Evolutionary conservation across 2,888 invertebrate species (phyloP), one percentile per base, ranked within the genome.

Genomic region (Omphaloscelis lunosa): DNA sequence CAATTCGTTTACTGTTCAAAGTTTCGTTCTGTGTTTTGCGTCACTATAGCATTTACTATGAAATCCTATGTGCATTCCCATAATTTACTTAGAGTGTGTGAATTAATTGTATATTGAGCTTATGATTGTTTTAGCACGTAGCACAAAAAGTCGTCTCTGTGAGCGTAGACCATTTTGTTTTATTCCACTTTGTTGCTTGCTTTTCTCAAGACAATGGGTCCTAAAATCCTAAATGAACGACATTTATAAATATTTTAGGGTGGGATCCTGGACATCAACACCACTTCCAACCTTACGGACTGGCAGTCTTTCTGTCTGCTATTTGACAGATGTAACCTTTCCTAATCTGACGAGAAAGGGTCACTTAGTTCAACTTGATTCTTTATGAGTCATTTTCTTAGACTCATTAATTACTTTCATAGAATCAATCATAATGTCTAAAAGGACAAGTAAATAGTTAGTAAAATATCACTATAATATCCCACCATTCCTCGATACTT

Each of bases 381-480:
- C 15, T 51, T 41, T 27, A 69, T 48, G 29, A 29, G 29, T 59
- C 12, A 23, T 70, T 48, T 67, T 23, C 56, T 12, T 68, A 61
- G 23, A 62, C 12, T 68, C 72, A 73, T 71, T 68, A 73, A 77
- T 78, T 72, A 86, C 80, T 83, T 86, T 79, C 82, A 34, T 79
- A 41, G 45, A 86, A 88, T 82, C 82, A 88, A 88, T 88, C 84
- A 88, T 80, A 82, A 71, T 78, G 76, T 80, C 77, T 45, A 61
- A 73, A 80, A 82, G 72, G 81, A 85, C 75, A 80, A 83, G 76
- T 80, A 70, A 83, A 86, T 77, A 20, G 59, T 34, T 51, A 12
- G 62, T 77, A 77, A 75, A 79, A 82, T 78, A 81, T 74, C 58
- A 72, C 58, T 78, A 79, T 78, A 72, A 83, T 80, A 67, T 63